Conservation (phyloP, 2,113 vertebrate genomes). For the Todiramphus saurophagus region DNA sequence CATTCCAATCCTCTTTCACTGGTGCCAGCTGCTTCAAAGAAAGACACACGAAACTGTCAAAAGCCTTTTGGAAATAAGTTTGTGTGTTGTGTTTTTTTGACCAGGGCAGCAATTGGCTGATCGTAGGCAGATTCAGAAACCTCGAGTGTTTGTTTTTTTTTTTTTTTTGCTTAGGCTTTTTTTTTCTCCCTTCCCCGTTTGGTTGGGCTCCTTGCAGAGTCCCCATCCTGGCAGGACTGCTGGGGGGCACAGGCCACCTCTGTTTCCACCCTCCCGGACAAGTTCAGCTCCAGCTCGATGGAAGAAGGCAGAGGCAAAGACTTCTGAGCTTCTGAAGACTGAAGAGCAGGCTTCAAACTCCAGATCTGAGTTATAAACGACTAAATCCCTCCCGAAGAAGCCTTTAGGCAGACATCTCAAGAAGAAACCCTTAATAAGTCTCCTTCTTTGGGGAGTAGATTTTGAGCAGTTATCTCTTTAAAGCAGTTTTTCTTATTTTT, state of each 20-base stretch:
- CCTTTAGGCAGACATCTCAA: conserved; percentile 6
- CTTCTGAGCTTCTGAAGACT: not conserved
- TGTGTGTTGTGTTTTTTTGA: not conserved
- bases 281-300: not conserved
- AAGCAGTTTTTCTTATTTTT: not conserved
- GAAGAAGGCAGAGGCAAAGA: not conserved
- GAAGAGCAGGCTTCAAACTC: not conserved
- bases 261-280: not conserved
- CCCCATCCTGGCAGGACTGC: not conserved
- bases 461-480: conserved; percentile 18
- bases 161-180: not conserved
- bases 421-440: not conserved
- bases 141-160: too few species aligned
- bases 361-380: not conserved
- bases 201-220: not conserved
- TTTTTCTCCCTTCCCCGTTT: fast-evolving
- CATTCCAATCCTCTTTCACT: fast-evolving
- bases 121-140: not conserved
- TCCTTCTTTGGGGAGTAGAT: not conserved
- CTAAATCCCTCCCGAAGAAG: conserved; percentile 1
- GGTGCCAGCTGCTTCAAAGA: not conserved
- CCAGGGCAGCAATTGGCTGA: not conserved
- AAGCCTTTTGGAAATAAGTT: not conserved
- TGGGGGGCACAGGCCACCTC: fast-evolving
- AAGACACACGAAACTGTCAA: not conserved